These are phyloP conservation scores for Zhuqinia jingwanae DNA, from an alignment of 2,888 invertebrate species.

Conservation along the genomic window DNA sequence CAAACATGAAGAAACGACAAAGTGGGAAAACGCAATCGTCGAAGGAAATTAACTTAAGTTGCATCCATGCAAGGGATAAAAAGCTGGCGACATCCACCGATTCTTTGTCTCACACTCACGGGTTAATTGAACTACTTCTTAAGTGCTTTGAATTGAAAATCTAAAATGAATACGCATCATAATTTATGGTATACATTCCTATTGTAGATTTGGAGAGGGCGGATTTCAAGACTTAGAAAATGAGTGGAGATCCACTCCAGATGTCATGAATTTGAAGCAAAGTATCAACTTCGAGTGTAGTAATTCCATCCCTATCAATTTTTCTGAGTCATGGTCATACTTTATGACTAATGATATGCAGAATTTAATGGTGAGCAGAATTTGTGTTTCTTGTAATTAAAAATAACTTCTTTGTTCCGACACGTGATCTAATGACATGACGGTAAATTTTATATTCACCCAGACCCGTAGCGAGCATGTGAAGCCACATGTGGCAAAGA, in stretches of 20 bases:
- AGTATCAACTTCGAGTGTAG: constrained; percentile 79
- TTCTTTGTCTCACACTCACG: constrained; percentile 58
- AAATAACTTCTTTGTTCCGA: too few relatives aligned
- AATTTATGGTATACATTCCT: neutral
- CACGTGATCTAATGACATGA: too few relatives aligned
- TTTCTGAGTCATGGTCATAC: constrained; percentile 79
- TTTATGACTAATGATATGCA: constrained; percentile 79
- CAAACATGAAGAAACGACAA: constrained; percentile 70
- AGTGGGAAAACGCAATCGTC: constrained; percentile 63
- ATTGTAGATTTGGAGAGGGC: constrained; percentile 64
- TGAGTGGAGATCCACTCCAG: constrained; percentile 76
- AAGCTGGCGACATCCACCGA: constrained; percentile 76
- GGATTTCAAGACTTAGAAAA: constrained; percentile 74
- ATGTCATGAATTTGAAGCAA: constrained; percentile 78
- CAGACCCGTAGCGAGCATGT: constrained; percentile 76
- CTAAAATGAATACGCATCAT: neutral
- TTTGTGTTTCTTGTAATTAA: neutral
- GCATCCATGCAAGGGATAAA: constrained; percentile 78
- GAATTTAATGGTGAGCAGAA: constrained; percentile 70
- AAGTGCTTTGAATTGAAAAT: neutral
- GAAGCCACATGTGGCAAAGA: constrained; percentile 71
- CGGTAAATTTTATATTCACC: constrained; percentile 53
- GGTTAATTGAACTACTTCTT: constrained; percentile 1
- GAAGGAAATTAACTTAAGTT: constrained; percentile 73
- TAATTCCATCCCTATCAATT: constrained; percentile 79